Conservation (phyloP, 1,140 invertebrate species). For the Drosophila ercepeae region DNA sequence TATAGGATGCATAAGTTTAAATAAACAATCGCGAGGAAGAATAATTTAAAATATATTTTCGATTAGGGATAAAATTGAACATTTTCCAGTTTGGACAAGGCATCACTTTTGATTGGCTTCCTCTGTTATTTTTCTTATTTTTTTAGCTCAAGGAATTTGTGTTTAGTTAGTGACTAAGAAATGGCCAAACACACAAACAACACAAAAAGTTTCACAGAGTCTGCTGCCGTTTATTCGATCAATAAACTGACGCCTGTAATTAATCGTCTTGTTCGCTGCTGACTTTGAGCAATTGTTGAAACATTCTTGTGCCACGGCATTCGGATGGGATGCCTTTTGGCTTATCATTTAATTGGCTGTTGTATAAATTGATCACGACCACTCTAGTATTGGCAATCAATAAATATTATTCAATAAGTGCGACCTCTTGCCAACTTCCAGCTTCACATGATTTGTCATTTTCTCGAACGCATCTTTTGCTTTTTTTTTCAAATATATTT, state of each 20-base stretch:
- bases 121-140: background rate
- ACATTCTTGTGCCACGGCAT: slow-evolving; percentile 37
- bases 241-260: slow-evolving; percentile 42
- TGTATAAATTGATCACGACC: slow-evolving; percentile 37
- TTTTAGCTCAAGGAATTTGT: slow-evolving; percentile 5
- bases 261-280: slow-evolving; percentile 54
- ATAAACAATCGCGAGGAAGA: slow-evolving; percentile 5
- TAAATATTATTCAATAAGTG: slow-evolving; percentile 35
- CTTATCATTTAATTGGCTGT: slow-evolving; percentile 52
- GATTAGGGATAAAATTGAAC: background rate
- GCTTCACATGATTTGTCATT: slow-evolving; percentile 29
- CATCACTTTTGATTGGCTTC: background rate
- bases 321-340: background rate
- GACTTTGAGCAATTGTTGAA: slow-evolving; percentile 72
- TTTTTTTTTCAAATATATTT: slow-evolving; percentile 42
- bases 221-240: slow-evolving; percentile 18
- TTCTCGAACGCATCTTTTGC: slow-evolving; percentile 8
- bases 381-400: slow-evolving; percentile 28
- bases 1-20: slow-evolving; percentile 15
- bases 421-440: slow-evolving; percentile 15
- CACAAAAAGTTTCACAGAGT: slow-evolving; percentile 6
- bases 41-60: background rate
- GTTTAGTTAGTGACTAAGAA: slow-evolving; percentile 16
- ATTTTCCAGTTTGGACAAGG: background rate
- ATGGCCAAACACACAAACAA: slow-evolving; percentile 5